Evolutionary conservation across 2,797 vertebrate genomes (phyloP).

Genomic region (Synanceia verrucosa): DNA sequence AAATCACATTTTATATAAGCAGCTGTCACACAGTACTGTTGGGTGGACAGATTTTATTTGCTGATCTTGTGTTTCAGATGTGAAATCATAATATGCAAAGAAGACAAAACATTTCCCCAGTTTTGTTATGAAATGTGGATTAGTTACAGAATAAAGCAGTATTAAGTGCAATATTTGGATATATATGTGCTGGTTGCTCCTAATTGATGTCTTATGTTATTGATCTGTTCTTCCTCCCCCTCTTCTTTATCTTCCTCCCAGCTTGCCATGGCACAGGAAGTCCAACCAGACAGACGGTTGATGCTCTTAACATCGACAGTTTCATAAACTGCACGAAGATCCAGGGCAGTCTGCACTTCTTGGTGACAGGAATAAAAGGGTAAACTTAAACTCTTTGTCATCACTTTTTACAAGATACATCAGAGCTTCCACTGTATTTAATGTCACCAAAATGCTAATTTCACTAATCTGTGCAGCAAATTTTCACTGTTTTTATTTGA

Average conservation of each 20-base stretch:
- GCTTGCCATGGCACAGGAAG: conserved; percentile 89
- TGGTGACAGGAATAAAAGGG: conserved; percentile 92
- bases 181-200: neutral
- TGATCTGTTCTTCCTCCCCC: neutral
- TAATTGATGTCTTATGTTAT: neutral
- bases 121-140: neutral
- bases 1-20: no score
- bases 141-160: neutral
- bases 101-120: neutral
- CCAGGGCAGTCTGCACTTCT: conserved; percentile 92
- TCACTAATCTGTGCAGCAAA: no score
- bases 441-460: no score
- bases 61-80: neutral
- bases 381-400: conserved; percentile 62
- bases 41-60: neutral
- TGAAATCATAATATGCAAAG: neutral
- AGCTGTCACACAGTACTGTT: neutral
- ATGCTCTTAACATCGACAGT: conserved; percentile 91
- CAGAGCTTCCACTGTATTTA: neutral
- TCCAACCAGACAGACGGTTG: conserved; percentile 85
- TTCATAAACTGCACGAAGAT: conserved; percentile 98
- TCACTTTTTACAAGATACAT: neutral
- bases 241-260: conserved; percentile 56
- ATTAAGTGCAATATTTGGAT: neutral
- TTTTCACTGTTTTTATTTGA: no score